phyloP scores from a whole-genome alignment of 2,113 vertebrate genomes.

The Gavialis gangeticus region DNA sequence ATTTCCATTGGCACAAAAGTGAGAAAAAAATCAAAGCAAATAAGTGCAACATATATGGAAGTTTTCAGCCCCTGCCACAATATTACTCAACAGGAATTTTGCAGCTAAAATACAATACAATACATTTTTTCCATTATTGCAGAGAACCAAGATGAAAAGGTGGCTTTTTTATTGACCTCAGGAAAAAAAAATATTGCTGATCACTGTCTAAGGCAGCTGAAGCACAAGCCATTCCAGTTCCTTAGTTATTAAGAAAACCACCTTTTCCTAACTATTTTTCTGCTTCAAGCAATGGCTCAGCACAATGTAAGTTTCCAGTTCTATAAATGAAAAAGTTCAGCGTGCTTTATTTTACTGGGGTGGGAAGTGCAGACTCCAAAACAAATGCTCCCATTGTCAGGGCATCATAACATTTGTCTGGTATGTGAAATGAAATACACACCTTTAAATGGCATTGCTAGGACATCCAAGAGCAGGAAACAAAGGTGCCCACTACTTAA shows the following conservation, averaged over 20 bases:
- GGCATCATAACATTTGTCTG: accelerated
- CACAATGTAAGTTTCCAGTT: not conserved
- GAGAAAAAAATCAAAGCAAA: not conserved
- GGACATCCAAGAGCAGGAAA: accelerated
- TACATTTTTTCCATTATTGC: not conserved
- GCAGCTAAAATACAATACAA: not conserved
- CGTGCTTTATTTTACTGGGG: not conserved
- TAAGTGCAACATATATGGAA: accelerated
- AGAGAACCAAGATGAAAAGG: not conserved
- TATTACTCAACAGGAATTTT: not conserved
- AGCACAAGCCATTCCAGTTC: not conserved
- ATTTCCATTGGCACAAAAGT: not conserved
- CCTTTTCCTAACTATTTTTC: not conserved
- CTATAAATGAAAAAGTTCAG: not conserved
- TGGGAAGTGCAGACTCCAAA: not conserved
- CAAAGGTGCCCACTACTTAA: not conserved
- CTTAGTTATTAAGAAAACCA: not conserved
- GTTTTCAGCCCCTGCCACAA: not conserved
- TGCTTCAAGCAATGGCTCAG: conserved; percentile 14
- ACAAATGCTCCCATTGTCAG: not conserved
- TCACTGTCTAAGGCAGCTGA: not conserved
- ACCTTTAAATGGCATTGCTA: not conserved
- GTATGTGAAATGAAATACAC: accelerated
- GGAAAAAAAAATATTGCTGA: not conserved
- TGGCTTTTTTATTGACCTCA: not conserved